Evolutionary conservation across 1,140 invertebrate species (phyloP), one percentile per base, ranked within the genome.

Genomic region (Amphibalanus amphitrite): DNA sequence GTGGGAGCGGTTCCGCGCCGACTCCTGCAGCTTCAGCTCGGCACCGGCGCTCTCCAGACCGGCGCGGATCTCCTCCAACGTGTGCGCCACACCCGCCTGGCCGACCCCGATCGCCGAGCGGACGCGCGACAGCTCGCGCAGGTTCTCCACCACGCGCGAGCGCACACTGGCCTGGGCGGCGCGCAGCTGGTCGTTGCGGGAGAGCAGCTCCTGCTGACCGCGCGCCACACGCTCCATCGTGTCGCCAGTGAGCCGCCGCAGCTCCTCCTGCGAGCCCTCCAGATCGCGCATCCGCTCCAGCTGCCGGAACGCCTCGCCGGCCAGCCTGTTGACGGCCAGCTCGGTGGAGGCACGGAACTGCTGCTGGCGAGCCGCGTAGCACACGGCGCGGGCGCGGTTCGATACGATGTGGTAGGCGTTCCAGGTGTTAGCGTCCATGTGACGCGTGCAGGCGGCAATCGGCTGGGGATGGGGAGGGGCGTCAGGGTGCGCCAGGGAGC

Each of bases 351-450:
- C 85, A 71, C 85, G 79, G 79, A 89, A 89, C 76, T 88, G 87
- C 69, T 83, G 80, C 77, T 86, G 86, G 67, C 86, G 80, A 28
- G 84, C 80, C 47, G 84, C 79, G 76, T 87, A 87, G 77, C 88
- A 89, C 71, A 89, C 85, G 67, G 87, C 86, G 71, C 86, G 78
- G 1, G 86, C 87, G 78, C 87, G 78, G 75, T 88, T 88, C 72
- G 83, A 85, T 78, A 89, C 86, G 70, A 88, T 81, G 77, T 88
- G 86, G 76, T 89, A 89, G 10, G 85, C 83, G 78, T 88, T 89
- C 87, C 87, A 89, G 30, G 84, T 86, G 75, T 86, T 84, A 30
- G 83, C 77, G 78, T 88, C 86, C 87, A 89, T 89, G 26, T 82
- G 77, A 13, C 77, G 82, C 25, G 87, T 89, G 77, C 87, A 89